These are phyloP conservation scores for Physella acuta DNA, from an alignment of 1,140 invertebrate species.

Conservation along the genomic window DNA sequence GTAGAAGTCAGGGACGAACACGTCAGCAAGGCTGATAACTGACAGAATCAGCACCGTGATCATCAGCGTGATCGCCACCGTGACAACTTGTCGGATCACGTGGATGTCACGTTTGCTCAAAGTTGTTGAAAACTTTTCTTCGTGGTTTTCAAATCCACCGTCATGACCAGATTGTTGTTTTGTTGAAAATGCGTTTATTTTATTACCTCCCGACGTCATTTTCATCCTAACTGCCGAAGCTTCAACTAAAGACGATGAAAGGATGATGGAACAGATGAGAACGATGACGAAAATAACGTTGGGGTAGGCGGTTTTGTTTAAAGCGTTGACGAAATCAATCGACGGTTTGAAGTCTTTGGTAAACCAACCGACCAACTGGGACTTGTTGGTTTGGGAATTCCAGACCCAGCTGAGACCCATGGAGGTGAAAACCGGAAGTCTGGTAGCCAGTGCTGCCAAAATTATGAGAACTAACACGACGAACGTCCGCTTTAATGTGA, in stretches of 20 bases:
- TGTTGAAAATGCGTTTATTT: too few species aligned
- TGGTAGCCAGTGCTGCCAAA: background rate
- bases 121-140: too few species aligned
- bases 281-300: background rate
- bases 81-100: background rate
- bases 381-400: background rate
- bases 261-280: background rate
- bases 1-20: background rate
- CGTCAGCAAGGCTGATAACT: background rate
- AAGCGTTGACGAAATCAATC: background rate
- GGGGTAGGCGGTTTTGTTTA: background rate
- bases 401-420: background rate
- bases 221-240: background rate
- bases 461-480: background rate
- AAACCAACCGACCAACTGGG: background rate
- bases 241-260: background rate
- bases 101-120: background rate
- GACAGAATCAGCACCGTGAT: background rate
- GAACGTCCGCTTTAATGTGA: background rate
- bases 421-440: background rate
- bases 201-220: too few species aligned
- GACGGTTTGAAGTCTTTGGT: background rate
- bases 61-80: background rate
- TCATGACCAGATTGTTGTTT: too few species aligned
- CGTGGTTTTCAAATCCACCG: too few species aligned